Conservation (phyloP, 2,888 invertebrate species). For the Daptonema setosum region DNA sequence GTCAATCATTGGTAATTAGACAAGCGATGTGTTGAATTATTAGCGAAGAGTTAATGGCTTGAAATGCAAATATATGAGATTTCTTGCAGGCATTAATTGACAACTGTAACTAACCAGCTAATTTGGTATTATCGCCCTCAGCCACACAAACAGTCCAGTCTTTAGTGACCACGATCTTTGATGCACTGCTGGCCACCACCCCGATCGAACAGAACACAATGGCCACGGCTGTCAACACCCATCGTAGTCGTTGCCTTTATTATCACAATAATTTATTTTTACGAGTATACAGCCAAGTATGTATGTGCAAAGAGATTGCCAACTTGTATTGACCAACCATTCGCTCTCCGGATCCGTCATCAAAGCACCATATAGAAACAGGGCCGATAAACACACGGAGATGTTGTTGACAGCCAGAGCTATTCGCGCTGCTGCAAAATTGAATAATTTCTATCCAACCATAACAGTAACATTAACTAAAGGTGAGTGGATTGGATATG, state of each 20-base stretch:
- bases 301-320: too few relatives aligned
- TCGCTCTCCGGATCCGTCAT: background rate
- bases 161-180: slow-evolving; percentile 27
- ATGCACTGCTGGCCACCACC: slow-evolving; percentile 17
- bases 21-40: too few relatives aligned
- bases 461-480: too few relatives aligned
- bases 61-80: too few relatives aligned
- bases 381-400: slow-evolving; percentile 29
- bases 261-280: too few relatives aligned
- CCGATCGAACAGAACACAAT: slow-evolving; percentile 20
- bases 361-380: background rate
- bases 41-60: too few relatives aligned
- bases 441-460: too few relatives aligned
- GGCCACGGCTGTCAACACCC: slow-evolving; percentile 3
- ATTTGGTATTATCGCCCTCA: slow-evolving; percentile 23
- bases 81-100: too few relatives aligned
- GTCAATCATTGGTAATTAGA: background rate
- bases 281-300: too few relatives aligned
- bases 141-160: slow-evolving; percentile 35
- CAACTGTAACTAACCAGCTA: slow-evolving; percentile 30
- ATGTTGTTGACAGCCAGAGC: slow-evolving; percentile 32
- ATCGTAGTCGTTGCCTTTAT: background rate
- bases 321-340: too few relatives aligned
- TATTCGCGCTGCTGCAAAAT: slow-evolving; percentile 30
- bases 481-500: too few relatives aligned